Percentiles rank a stretch among this genome's conserved stretches.
Conservation (phyloP, 2,113 vertebrate species). For the Columba livia region DNA sequence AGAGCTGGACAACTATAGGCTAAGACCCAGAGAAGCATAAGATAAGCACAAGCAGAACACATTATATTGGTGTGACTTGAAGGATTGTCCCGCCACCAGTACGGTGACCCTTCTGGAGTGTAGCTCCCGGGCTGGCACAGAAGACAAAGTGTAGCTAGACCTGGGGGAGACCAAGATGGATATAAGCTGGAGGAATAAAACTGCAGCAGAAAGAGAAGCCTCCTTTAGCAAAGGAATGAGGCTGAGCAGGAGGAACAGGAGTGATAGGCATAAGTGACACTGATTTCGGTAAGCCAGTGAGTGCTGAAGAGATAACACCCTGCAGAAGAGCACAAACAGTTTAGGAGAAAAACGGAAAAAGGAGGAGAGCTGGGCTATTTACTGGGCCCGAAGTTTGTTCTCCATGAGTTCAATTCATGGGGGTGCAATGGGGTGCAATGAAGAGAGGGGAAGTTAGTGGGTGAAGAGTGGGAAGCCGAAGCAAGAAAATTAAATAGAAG, state of each 20-base stretch:
- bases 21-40: not conserved
- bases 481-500: not conserved
- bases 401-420: not conserved
- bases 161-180: not conserved
- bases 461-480: not conserved
- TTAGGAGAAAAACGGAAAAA: not conserved
- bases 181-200: constrained; percentile 14
- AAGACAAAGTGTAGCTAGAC: not conserved
- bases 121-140: not conserved
- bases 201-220: not conserved
- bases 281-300: not conserved
- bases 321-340: not conserved
- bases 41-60: not conserved
- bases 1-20: not conserved
- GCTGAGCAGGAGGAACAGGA: constrained; percentile 1
- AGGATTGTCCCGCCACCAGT: not conserved
- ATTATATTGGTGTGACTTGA: not conserved
- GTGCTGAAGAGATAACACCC: not conserved
- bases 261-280: not conserved
- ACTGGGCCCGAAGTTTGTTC: not conserved
- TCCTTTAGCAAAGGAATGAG: constrained; percentile 3
- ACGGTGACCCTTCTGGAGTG: not conserved
- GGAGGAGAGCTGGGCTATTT: not conserved
- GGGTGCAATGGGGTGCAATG: not conserved
- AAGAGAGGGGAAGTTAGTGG: not conserved